Conservation (phyloP, 2,888 invertebrate genomes). For the Smittia sp. region DNA sequence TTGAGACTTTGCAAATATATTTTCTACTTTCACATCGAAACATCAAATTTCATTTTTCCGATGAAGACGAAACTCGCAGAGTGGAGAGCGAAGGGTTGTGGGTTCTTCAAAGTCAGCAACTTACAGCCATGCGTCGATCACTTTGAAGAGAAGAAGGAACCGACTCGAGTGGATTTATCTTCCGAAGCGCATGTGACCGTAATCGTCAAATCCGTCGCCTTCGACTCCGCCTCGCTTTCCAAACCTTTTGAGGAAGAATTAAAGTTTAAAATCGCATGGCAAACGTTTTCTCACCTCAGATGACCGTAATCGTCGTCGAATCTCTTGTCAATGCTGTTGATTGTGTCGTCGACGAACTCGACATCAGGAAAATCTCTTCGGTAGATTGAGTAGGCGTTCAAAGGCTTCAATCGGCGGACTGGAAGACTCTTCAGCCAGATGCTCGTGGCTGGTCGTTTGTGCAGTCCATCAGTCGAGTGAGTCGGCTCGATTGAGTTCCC, state of each 20-base stretch:
- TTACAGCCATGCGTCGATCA: constrained; percentile 28
- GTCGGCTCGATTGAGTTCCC: neutral
- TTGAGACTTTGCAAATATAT: neutral
- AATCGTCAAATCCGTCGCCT: constrained; percentile 70
- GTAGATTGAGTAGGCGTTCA: neutral
- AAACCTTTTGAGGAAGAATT: constrained; percentile 50
- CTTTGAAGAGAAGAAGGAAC: neutral
- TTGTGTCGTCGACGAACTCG: constrained; percentile 24
- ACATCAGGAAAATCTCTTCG: constrained; percentile 8
- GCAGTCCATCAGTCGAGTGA: neutral
- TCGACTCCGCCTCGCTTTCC: constrained; percentile 55
- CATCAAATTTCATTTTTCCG: neutral
- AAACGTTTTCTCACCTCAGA: constrained; percentile 17
- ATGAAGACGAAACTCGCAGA: neutral
- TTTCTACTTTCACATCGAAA: neutral
- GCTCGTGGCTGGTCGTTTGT: constrained; percentile 14
- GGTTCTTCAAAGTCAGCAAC: constrained; percentile 22
- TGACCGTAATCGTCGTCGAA: constrained; percentile 37
- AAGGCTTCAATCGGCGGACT: neutral
- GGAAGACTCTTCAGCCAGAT: neutral
- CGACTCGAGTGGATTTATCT: constrained; percentile 10
- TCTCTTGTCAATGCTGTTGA: constrained; percentile 18
- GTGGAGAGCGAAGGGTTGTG: constrained; percentile 11
- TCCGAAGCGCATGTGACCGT: constrained; percentile 65
- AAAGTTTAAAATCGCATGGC: too few relatives aligned